Conservation (phyloP, 1,140 invertebrate genomes). For the Probaryconus sp. region DNA sequence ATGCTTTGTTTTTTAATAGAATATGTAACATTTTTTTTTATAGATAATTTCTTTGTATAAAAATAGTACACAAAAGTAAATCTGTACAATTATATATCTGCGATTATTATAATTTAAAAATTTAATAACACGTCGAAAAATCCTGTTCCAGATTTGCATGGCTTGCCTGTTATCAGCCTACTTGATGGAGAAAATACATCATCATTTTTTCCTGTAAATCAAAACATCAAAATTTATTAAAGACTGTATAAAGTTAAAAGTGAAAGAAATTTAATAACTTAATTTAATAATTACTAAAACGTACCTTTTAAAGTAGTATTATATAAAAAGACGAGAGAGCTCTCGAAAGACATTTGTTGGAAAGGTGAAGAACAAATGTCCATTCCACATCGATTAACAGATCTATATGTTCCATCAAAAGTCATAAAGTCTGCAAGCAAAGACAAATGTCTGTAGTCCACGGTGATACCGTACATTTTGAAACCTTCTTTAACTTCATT, state of each 20-base stretch:
- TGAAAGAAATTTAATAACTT: slow-evolving; percentile 8
- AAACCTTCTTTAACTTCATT: slow-evolving; percentile 96
- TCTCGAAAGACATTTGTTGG: slow-evolving; percentile 99
- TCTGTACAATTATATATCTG: no score
- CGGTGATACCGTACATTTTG: slow-evolving; percentile 96
- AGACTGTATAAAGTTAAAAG: background rate
- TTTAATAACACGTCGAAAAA: no score
- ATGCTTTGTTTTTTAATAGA: no score
- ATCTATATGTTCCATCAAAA: slow-evolving; percentile 91
- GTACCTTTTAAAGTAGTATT: slow-evolving; percentile 85
- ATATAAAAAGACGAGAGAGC: slow-evolving; percentile 91
- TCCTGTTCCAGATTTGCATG: slow-evolving; percentile 91
- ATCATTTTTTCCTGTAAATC: slow-evolving; percentile 84
- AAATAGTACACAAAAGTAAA: no score
- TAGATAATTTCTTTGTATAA: no score
- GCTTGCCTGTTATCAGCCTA: slow-evolving; percentile 91
- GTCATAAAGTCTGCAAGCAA: slow-evolving; percentile 99
- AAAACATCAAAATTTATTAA: slow-evolving; percentile 37
- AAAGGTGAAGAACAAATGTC: slow-evolving; percentile 91
- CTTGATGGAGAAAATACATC: slow-evolving; percentile 91
- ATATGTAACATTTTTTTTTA: no score
- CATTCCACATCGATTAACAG: slow-evolving; percentile 95
- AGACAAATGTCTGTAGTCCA: slow-evolving; percentile 95
- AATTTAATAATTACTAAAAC: slow-evolving; percentile 12
- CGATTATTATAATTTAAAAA: no score